These are phyloP conservation scores for Hypomesus transpacificus DNA, from an alignment of 2,113 vertebrate genomes.

Conservation along the genomic window DNA sequence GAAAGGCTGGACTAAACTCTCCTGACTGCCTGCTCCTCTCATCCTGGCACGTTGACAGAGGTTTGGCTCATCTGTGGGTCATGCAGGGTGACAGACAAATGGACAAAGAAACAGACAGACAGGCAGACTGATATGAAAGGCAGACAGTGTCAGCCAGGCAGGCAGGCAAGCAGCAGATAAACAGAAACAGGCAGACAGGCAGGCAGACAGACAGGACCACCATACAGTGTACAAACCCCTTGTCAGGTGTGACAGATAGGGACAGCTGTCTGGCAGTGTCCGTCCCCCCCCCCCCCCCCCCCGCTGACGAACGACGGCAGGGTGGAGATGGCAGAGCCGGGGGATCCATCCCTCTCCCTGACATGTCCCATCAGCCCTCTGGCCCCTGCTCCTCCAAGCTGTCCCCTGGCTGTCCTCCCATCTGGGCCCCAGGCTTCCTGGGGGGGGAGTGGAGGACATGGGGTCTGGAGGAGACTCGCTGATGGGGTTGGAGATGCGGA, in stretches of 20 bases:
- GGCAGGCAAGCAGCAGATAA: too few relatives aligned
- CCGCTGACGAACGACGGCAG: constrained; percentile 59
- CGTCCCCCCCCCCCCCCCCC: not conserved
- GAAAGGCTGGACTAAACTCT: too few relatives aligned
- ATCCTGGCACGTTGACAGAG: too few relatives aligned
- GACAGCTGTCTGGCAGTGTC: constrained; percentile 54
- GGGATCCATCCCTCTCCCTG: constrained; percentile 55
- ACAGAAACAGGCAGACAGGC: too few relatives aligned
- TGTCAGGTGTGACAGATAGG: constrained; percentile 59
- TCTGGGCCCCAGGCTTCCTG: not conserved
- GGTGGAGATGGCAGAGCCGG: constrained; percentile 42
- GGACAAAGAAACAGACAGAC: too few relatives aligned
- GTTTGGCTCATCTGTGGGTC: too few relatives aligned
- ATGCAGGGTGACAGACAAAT: too few relatives aligned
- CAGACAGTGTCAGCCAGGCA: too few relatives aligned
- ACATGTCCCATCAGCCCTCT: constrained; percentile 54
- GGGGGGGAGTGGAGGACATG: not conserved
- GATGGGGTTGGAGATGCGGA: constrained; percentile 14
- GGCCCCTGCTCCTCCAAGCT: not conserved
- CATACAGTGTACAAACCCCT: too few relatives aligned
- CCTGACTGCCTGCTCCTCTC: too few relatives aligned
- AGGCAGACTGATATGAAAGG: too few relatives aligned
- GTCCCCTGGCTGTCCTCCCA: not conserved
- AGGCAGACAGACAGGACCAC: too few relatives aligned
- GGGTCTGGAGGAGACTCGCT: not conserved